phyloP scores from a whole-genome alignment of 2,113 vertebrate genomes.

The Seriola dumerili region DNA sequence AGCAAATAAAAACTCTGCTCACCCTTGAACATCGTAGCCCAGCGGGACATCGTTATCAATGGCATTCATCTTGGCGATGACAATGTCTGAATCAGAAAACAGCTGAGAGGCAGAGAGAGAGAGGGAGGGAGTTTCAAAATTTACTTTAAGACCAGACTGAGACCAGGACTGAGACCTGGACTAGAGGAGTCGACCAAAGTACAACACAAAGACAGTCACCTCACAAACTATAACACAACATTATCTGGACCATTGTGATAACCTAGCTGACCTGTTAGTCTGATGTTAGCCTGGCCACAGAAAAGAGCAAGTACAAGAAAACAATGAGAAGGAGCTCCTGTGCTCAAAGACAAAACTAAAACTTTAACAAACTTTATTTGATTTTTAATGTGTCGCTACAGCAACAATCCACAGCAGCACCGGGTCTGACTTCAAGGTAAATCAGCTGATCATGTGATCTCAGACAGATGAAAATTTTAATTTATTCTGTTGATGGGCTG shows the following conservation, averaged over 20 bases:
- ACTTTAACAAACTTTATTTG: too few species aligned
- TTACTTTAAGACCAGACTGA: not conserved
- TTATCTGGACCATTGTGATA: too few species aligned
- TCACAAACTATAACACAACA: not conserved
- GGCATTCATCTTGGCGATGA: conserved; percentile 84
- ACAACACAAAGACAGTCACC: not conserved
- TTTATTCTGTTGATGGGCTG: too few species aligned
- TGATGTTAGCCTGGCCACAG: too few species aligned
- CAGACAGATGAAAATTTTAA: too few species aligned
- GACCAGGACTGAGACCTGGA: not conserved
- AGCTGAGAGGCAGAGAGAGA: conserved; percentile 65
- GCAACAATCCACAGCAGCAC: too few species aligned
- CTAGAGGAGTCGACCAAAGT: not conserved
- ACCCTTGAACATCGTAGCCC: conserved; percentile 84
- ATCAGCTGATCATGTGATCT: too few species aligned
- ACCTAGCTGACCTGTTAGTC: too few species aligned
- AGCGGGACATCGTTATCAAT: conserved; percentile 80
- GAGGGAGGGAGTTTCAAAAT: not conserved
- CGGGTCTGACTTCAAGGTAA: too few species aligned
- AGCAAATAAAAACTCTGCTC: conserved; percentile 27
- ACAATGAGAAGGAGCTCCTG: too few species aligned
- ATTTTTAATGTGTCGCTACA: not conserved
- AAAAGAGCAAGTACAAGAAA: too few species aligned
- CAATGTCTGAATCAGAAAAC: conserved; percentile 60
- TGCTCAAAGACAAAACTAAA: too few species aligned